phyloP scores from a whole-genome alignment of 2,797 vertebrate species.

The Acanthurus tractus region DNA sequence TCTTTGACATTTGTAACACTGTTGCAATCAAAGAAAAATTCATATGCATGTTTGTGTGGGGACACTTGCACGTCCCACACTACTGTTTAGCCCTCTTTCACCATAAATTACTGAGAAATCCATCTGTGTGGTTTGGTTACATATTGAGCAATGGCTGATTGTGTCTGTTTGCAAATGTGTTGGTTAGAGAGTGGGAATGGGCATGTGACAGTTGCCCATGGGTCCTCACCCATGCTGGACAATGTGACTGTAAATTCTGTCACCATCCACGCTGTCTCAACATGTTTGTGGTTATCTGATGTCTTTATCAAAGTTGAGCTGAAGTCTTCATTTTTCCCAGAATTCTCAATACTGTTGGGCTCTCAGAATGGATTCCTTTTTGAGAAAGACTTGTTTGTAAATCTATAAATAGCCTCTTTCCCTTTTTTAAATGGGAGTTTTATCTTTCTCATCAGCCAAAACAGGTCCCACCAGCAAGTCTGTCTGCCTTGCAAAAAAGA shows the following conservation, averaged over 20 bases:
- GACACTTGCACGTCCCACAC: neutral
- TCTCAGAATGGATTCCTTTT: neutral
- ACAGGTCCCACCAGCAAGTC: constrained; percentile 31
- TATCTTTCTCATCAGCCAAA: constrained; percentile 5
- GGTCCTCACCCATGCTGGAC: constrained; percentile 33
- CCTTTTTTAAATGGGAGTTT: neutral
- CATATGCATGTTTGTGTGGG: neutral
- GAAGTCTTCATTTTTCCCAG: neutral
- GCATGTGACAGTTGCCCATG: constrained; percentile 11
- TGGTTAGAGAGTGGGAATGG: neutral
- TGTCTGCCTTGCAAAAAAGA: constrained; percentile 10
- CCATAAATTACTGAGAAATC: constrained; percentile 18
- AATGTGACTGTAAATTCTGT: neutral
- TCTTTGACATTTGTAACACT: neutral
- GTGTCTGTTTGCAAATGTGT: neutral
- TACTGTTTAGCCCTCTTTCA: neutral
- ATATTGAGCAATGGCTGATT: constrained; percentile 47
- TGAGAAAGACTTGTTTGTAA: neutral
- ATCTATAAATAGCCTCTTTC: neutral
- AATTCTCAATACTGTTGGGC: neutral
- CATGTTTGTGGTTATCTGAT: constrained; percentile 19
- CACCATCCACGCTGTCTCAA: constrained; percentile 22
- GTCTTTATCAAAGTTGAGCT: neutral
- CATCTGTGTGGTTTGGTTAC: constrained; percentile 21
- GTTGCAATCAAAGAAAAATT: neutral